Conservation (phyloP, 2,888 invertebrate species). For the Pseudolycoriella hygida region DNA sequence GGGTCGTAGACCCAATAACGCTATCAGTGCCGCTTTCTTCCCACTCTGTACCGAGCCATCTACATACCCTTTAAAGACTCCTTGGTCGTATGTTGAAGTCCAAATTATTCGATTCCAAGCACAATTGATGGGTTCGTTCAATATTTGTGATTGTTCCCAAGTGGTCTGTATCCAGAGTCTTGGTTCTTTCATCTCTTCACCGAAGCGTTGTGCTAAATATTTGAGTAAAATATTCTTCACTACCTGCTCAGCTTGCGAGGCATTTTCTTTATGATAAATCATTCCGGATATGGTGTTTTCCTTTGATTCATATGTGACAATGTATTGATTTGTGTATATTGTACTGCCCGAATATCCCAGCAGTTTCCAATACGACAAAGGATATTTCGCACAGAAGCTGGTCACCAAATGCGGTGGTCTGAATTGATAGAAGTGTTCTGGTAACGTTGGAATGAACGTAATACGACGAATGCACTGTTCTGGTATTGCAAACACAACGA, state of each 20-base stretch:
- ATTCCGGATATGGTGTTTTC: neutral
- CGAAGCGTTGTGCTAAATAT: neutral
- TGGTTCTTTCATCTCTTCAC: slow-evolving; percentile 11
- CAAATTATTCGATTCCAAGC: slow-evolving; percentile 24
- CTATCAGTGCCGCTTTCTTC: slow-evolving; percentile 20
- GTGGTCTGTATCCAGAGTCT: slow-evolving; percentile 15
- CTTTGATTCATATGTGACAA: neutral
- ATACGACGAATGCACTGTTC: too few species aligned
- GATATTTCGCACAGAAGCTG: too few species aligned
- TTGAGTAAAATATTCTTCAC: neutral
- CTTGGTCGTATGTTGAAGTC: slow-evolving; percentile 21
- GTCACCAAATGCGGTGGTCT: too few species aligned
- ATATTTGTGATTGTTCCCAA: slow-evolving; percentile 14
- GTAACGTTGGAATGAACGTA: too few species aligned
- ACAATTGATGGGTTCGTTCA: slow-evolving; percentile 15
- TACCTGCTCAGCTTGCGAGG: neutral
- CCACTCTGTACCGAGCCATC: slow-evolving; percentile 27
- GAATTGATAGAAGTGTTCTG: too few species aligned
- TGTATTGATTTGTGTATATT: neutral
- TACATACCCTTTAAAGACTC: slow-evolving; percentile 21
- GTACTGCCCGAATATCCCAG: neutral
- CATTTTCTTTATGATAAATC: neutral
- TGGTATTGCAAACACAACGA: too few species aligned
- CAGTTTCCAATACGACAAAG: neutral
- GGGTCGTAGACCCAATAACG: slow-evolving; percentile 20